Conservation (phyloP, 37 sponge, comb jelly and placozoan species). For the Spongia lamella region DNA sequence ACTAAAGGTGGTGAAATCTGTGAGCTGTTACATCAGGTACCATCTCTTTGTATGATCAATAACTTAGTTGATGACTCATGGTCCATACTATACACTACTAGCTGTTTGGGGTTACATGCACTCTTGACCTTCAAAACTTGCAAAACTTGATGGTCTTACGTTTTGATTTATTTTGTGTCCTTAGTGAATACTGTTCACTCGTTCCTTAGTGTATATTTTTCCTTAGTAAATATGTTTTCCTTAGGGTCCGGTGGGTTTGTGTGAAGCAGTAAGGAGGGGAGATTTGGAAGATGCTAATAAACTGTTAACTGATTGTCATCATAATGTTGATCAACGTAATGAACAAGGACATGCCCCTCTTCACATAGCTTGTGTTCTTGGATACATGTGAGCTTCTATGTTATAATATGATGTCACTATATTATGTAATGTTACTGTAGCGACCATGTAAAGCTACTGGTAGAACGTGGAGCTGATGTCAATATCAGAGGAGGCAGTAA, state of each 20-base stretch:
- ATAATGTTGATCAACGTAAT: constrained; percentile 71
- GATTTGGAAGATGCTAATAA: constrained; percentile 46
- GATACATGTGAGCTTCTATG: constrained; percentile 51
- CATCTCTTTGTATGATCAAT: no score
- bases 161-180: no score
- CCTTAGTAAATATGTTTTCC: no score
- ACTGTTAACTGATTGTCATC: constrained; percentile 22
- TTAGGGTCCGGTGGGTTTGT: constrained; percentile 74
- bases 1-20: constrained; percentile 67
- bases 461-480: constrained; percentile 47
- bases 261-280: constrained; percentile 77
- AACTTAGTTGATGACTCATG: no score
- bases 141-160: no score
- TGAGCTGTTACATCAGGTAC: constrained; percentile 65
- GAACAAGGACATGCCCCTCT: constrained; percentile 75
- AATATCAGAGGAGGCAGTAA: constrained; percentile 68
- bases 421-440: no score
- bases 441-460: constrained; percentile 14
- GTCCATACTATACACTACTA: no score
- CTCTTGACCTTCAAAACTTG: no score
- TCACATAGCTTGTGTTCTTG: constrained; percentile 70
- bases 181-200: no score
- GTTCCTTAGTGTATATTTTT: no score
- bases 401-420: not conserved
- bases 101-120: no score